A percentile compares a stretch with the other conserved stretches of the same genome.
phyloP scores from a whole-genome alignment of 2,797 vertebrate genomes.

The Malacoctenus gilli region DNA sequence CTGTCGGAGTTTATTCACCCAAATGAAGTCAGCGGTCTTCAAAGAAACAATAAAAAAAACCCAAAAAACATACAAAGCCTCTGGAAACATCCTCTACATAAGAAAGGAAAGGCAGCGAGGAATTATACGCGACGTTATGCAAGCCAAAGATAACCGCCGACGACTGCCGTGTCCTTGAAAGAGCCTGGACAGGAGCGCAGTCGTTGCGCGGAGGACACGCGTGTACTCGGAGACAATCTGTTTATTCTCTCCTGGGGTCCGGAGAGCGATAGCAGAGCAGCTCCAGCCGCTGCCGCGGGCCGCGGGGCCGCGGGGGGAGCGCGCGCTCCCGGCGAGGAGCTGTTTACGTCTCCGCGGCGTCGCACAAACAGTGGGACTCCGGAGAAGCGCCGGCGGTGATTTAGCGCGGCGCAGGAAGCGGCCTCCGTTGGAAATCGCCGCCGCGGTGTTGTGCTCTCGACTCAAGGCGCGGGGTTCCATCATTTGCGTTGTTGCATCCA shows the following conservation, averaged over 20 bases:
- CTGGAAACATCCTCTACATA: slow-evolving; percentile 16
- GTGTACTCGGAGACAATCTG: slow-evolving; percentile 43
- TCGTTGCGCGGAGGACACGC: slow-evolving; percentile 23
- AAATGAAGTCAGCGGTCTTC: slow-evolving; percentile 1
- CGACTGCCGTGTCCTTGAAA: slow-evolving; percentile 26
- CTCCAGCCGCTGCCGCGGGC: slow-evolving; percentile 18
- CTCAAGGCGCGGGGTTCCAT: no score
- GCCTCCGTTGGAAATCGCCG: background rate
- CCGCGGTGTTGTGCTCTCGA: no score
- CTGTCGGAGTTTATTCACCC: slow-evolving; percentile 4
- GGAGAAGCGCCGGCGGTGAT: slow-evolving; percentile 5
- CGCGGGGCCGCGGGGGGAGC: slow-evolving; percentile 18
- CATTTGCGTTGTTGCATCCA: no score
- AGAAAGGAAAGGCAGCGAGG: slow-evolving; percentile 1
- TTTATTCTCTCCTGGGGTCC: slow-evolving; percentile 55
- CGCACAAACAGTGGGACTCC: slow-evolving; percentile 11
- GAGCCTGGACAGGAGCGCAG: slow-evolving; percentile 14
- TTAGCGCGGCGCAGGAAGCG: slow-evolving; percentile 12
- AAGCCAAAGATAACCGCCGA: slow-evolving; percentile 14
- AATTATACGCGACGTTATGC: slow-evolving; percentile 14
- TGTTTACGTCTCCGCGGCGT: slow-evolving; percentile 37
- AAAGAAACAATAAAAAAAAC: slow-evolving; percentile 8
- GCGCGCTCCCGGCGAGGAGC: slow-evolving; percentile 30
- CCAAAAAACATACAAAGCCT: background rate
- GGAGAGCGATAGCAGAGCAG: slow-evolving; percentile 22